Percentiles rank a stretch among this genome's conserved stretches.
phyloP scores from a whole-genome alignment of 2,797 vertebrate genomes.

The Remorina albescens region DNA sequence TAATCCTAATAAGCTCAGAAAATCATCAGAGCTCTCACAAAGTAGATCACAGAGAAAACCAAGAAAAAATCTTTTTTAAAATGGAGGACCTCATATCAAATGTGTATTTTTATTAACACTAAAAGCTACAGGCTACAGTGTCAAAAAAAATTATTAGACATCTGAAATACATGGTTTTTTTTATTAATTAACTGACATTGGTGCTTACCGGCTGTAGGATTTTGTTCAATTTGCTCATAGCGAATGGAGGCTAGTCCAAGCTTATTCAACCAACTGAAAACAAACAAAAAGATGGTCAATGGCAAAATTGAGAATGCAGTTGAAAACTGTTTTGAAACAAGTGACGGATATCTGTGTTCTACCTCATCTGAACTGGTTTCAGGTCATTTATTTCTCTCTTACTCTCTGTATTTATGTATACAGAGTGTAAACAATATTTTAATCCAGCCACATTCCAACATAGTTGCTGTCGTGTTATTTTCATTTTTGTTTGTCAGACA shows the following conservation, averaged over 20 bases:
- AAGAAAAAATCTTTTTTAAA: background rate
- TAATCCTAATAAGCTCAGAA: background rate
- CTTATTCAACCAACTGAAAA: constrained; percentile 94
- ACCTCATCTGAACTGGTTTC: too few species aligned
- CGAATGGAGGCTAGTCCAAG: constrained; percentile 92
- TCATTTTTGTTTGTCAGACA: too few species aligned
- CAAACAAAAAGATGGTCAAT: constrained; percentile 14
- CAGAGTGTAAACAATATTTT: too few species aligned
- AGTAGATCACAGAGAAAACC: too few species aligned
- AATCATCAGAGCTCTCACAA: background rate
- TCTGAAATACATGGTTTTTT: background rate
- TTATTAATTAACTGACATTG: background rate
- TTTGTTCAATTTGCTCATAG: constrained; percentile 83
- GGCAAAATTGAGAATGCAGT: too few species aligned
- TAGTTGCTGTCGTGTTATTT: too few species aligned
- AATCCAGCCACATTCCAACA: too few species aligned
- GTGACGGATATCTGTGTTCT: too few species aligned
- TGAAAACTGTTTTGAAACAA: too few species aligned
- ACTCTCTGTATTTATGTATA: too few species aligned
- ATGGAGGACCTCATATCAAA: background rate
- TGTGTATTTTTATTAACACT: background rate
- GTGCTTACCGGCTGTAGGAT: constrained; percentile 75
- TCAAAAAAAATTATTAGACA: too few species aligned
- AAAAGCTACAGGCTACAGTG: background rate
- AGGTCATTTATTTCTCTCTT: too few species aligned